phyloP scores from a whole-genome alignment of 2,888 invertebrate genomes.

The Drosophila flavopinicola region DNA sequence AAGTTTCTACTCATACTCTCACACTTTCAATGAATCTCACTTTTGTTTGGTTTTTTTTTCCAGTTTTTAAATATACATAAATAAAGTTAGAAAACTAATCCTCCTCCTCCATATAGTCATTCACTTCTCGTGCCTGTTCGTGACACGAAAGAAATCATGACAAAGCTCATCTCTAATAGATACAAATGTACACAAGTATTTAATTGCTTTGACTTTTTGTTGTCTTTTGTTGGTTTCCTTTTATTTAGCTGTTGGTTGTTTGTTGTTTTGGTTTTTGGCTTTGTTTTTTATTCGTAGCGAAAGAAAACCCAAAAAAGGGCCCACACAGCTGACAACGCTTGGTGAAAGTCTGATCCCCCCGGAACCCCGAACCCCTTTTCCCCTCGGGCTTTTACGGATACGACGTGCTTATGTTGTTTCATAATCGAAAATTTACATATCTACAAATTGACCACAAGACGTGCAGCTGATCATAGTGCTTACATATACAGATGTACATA shows the following conservation, averaged over 20 bases:
- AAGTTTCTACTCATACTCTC: too few relatives aligned
- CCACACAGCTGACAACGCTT: slow-evolving; percentile 67
- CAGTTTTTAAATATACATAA: too few relatives aligned
- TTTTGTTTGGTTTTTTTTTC: too few relatives aligned
- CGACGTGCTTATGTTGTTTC: slow-evolving; percentile 66
- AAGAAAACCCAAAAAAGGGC: slow-evolving; percentile 45
- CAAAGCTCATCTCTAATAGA: slow-evolving; percentile 8
- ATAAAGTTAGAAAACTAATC: too few relatives aligned
- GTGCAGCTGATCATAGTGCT: slow-evolving; percentile 54
- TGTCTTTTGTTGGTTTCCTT: slow-evolving; percentile 27
- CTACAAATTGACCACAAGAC: slow-evolving; percentile 59
- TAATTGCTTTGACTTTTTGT: slow-evolving; percentile 50
- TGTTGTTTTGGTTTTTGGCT: slow-evolving; percentile 50
- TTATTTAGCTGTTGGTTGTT: slow-evolving; percentile 29
- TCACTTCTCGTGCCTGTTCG: not conserved
- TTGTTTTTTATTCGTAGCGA: slow-evolving; percentile 23
- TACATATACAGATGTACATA: slow-evolving; percentile 1
- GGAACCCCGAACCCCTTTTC: not conserved
- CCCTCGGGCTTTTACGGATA: slow-evolving; percentile 19
- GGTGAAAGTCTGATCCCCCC: slow-evolving; percentile 63
- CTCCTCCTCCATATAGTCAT: too few relatives aligned
- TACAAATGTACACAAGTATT: slow-evolving; percentile 30
- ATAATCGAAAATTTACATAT: slow-evolving; percentile 67
- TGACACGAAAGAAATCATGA: slow-evolving; percentile 9
- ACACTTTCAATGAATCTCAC: too few relatives aligned